phyloP scores from a whole-genome alignment of 2,888 invertebrate genomes.

The Synergus itoensis region DNA sequence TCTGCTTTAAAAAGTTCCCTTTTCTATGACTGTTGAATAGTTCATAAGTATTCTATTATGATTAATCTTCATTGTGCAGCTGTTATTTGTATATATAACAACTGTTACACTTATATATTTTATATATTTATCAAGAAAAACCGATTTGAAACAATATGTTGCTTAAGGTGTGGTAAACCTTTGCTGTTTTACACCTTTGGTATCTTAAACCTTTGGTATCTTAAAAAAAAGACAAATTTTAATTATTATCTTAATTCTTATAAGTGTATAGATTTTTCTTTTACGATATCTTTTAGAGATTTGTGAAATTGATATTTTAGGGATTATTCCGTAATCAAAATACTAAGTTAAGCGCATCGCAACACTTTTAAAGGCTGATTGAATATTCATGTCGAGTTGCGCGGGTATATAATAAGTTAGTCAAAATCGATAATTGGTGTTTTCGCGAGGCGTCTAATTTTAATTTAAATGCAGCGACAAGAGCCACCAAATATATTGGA shows the following conservation, averaged over 20 bases:
- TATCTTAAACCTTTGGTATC: too few species aligned
- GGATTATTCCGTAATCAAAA: background rate
- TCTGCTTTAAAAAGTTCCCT: background rate
- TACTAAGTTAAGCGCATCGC: background rate
- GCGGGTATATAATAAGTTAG: background rate
- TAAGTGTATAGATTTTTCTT: too few species aligned
- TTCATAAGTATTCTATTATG: background rate
- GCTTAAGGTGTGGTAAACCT: too few species aligned
- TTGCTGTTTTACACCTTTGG: too few species aligned
- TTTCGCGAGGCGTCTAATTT: constrained; percentile 47
- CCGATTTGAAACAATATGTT: too few species aligned
- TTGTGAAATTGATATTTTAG: background rate
- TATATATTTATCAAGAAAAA: too few species aligned
- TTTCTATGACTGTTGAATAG: background rate
- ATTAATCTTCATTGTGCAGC: background rate
- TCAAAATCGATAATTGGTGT: constrained; percentile 53
- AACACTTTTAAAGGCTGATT: background rate
- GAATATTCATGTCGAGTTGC: constrained; percentile 25
- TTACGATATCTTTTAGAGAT: too few species aligned
- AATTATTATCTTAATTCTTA: too few species aligned
- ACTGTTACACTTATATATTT: background rate
- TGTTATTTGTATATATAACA: background rate
- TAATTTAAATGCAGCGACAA: constrained; percentile 53
- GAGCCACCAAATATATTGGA: background rate
- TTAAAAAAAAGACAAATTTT: too few species aligned